phyloP scores from a whole-genome alignment of 2,888 invertebrate species.

The Rhagonycha lutea region DNA sequence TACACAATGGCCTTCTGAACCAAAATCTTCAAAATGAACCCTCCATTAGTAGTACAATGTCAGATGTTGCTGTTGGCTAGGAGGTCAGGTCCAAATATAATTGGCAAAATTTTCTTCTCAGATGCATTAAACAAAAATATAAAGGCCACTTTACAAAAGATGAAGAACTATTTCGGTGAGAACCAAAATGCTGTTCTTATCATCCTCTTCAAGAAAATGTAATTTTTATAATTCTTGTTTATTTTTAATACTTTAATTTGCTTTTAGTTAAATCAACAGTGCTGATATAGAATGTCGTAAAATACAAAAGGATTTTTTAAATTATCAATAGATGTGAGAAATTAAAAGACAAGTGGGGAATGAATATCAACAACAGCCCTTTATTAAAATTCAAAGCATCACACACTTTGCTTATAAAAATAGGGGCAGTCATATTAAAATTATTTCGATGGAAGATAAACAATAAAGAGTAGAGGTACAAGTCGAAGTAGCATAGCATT shows the following conservation, averaged over 20 bases:
- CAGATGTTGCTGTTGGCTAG: too few relatives aligned
- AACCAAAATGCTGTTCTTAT: neutral
- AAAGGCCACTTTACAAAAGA: too few relatives aligned
- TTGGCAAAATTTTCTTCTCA: too few relatives aligned
- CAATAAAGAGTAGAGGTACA: slow-evolving; percentile 34
- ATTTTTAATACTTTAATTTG: neutral
- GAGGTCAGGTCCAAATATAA: too few relatives aligned
- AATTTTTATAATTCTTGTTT: neutral
- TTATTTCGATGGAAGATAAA: slow-evolving; percentile 34
- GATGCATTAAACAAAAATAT: too few relatives aligned
- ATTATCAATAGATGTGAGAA: neutral
- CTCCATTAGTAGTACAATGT: too few relatives aligned
- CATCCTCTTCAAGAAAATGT: neutral
- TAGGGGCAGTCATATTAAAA: neutral
- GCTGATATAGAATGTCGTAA: neutral
- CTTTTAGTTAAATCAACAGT: neutral
- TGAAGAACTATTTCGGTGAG: neutral
- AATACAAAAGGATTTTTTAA: neutral
- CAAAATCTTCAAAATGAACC: too few relatives aligned
- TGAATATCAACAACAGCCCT: slow-evolving; percentile 3
- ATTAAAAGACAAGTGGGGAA: neutral
- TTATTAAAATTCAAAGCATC: slow-evolving; percentile 3
- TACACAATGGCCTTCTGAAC: too few relatives aligned
- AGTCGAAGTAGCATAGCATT: slow-evolving; percentile 26
- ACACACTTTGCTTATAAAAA: slow-evolving; percentile 4